phyloP scores from a whole-genome alignment of 2,888 invertebrate genomes.

The Baccha elongata region DNA sequence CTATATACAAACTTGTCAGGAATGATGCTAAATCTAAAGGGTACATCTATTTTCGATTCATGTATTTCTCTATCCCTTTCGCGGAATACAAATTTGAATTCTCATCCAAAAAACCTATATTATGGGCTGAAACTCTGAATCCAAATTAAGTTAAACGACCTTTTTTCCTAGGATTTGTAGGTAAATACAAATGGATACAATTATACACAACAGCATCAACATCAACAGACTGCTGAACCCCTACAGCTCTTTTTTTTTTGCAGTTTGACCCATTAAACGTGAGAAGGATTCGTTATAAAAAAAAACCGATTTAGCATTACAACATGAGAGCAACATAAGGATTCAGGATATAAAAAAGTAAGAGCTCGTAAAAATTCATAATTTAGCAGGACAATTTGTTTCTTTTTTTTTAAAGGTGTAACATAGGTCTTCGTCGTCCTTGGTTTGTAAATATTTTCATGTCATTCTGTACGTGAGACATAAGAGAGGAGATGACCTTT shows the following conservation, averaged over 20 bases:
- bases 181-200: constrained; percentile 7
- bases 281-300: constrained; percentile 23
- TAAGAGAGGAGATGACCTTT: constrained; percentile 17
- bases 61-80: constrained; percentile 25
- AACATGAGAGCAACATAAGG: constrained; percentile 10
- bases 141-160: constrained; percentile 62
- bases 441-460: constrained; percentile 35
- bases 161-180: constrained; percentile 5
- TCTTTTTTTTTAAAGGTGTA: constrained; percentile 13
- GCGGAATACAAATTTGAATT: constrained; percentile 60
- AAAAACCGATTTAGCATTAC: constrained; percentile 9
- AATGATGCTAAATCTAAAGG: not conserved
- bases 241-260: not conserved
- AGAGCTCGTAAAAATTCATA: constrained; percentile 69
- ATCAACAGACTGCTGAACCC: constrained; percentile 1
- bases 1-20: not conserved
- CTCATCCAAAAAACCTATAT: constrained; percentile 20
- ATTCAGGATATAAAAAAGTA: not conserved
- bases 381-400: constrained; percentile 61
- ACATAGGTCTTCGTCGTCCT: constrained; percentile 4
- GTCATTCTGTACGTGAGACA: constrained; percentile 39
- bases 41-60: constrained; percentile 11
- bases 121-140: constrained; percentile 23
- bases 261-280: constrained; percentile 50
- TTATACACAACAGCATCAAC: not conserved